Conservation (phyloP, 1,140 invertebrate genomes). For the Drosophila arawakana region DNA sequence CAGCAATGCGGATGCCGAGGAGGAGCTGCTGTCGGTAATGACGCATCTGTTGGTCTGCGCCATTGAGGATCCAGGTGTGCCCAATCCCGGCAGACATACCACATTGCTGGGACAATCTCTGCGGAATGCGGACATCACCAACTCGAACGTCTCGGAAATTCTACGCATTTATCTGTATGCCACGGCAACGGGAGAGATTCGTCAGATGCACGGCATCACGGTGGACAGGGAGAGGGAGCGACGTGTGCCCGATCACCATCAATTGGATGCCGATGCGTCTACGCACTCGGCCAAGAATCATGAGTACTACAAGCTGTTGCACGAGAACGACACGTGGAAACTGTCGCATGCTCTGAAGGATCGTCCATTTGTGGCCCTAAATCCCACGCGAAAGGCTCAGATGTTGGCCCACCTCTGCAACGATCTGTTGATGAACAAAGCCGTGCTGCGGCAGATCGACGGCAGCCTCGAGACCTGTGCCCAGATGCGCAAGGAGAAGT, state of each 20-base stretch:
- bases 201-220: conserved; percentile 90
- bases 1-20: conserved; percentile 90
- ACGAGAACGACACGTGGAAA: conserved; percentile 90
- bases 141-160: conserved; percentile 96
- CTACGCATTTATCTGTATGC: conserved; percentile 95
- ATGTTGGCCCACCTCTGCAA: conserved; percentile 96
- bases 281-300: conserved; percentile 89
- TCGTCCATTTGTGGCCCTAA: conserved; percentile 94
- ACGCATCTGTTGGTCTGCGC: conserved; percentile 96
- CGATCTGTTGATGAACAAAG: conserved; percentile 96
- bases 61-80: conserved; percentile 97
- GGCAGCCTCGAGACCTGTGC: conserved; percentile 90
- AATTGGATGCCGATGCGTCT: conserved; percentile 87
- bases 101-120: conserved; percentile 95
- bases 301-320: conserved; percentile 90
- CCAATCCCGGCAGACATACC: conserved; percentile 93
- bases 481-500: conserved; percentile 91
- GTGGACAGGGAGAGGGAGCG: conserved; percentile 91
- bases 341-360: conserved; percentile 89
- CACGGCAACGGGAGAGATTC: conserved; percentile 93
- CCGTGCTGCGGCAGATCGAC: conserved; percentile 92
- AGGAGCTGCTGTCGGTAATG: conserved; percentile 94
- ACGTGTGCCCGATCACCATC: conserved; percentile 91
- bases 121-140: conserved; percentile 95
- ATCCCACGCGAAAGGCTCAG: conserved; percentile 93